These are phyloP conservation scores for Paratrypauchen microcephalus DNA, from an alignment of 2,797 vertebrate species.

Conservation along the genomic window DNA sequence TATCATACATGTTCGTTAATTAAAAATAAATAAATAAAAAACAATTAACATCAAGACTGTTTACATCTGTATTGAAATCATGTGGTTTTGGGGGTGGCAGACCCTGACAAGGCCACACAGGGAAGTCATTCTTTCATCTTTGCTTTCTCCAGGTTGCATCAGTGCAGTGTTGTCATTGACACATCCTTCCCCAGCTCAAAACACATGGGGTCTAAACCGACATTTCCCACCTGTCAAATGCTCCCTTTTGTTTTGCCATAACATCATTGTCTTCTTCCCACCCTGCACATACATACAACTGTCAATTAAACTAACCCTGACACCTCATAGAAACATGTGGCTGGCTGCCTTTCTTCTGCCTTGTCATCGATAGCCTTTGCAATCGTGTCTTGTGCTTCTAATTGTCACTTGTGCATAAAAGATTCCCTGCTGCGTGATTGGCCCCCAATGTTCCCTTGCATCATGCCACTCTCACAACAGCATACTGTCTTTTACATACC, in stretches of 20 bases:
- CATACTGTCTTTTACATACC: not conserved
- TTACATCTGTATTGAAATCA: conserved; percentile 33
- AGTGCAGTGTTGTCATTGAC: conserved; percentile 61
- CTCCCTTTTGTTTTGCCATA: conserved; percentile 58
- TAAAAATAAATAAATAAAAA: too few species aligned
- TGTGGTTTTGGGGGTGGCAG: conserved; percentile 40
- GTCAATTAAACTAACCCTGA: conserved; percentile 50
- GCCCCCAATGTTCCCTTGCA: conserved; percentile 29
- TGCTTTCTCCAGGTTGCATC: conserved; percentile 74
- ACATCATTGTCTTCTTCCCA: conserved; percentile 52
- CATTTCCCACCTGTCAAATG: conserved; percentile 66
- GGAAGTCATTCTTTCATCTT: conserved; percentile 66
- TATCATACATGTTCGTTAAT: not conserved
- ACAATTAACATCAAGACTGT: conserved; percentile 10
- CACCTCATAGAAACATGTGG: conserved; percentile 16
- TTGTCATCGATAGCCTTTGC: conserved; percentile 35
- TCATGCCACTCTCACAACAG: conserved; percentile 25
- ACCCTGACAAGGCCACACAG: conserved; percentile 66
- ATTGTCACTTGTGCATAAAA: conserved; percentile 48
- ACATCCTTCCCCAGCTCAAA: conserved; percentile 58
- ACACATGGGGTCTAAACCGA: conserved; percentile 60
- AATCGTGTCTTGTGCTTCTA: conserved; percentile 42
- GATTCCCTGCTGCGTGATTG: conserved; percentile 28
- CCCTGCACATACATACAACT: conserved; percentile 33
- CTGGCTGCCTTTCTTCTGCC: conserved; percentile 22